Evolutionary conservation across 2,888 invertebrate genomes (phyloP).

Genomic region (Drosophila yooni): DNA sequence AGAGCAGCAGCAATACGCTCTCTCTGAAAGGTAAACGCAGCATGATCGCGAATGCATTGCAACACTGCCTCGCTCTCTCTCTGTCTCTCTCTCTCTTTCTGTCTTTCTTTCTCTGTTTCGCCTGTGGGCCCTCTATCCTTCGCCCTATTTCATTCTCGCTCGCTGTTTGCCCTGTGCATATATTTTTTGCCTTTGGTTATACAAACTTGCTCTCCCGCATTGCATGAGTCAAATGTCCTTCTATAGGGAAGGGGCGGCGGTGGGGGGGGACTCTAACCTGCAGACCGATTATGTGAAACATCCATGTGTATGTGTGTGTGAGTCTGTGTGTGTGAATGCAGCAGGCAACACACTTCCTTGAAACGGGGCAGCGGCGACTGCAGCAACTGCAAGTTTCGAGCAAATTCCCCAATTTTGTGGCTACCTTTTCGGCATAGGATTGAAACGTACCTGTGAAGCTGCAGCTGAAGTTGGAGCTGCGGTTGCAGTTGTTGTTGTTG

Average conservation of each 20-base stretch:
- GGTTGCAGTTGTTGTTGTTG: conserved; percentile 2
- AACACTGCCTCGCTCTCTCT: conserved; percentile 4
- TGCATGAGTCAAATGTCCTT: conserved; percentile 78
- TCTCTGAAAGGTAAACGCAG: conserved; percentile 15
- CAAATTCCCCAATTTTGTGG: conserved; percentile 15
- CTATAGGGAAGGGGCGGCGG: conserved; percentile 17
- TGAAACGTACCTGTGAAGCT: conserved; percentile 46
- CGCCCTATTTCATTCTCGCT: conserved; percentile 14
- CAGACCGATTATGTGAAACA: conserved; percentile 2
- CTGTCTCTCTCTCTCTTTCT: neutral
- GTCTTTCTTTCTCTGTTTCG: neutral
- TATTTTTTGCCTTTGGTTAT: neutral
- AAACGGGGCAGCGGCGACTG: conserved; percentile 1
- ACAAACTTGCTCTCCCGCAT: conserved; percentile 40
- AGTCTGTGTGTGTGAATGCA: conserved; percentile 11
- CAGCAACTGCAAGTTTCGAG: conserved; percentile 30
- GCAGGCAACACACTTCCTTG: conserved; percentile 46
- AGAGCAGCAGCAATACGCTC: conserved; percentile 6
- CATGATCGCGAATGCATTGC: conserved; percentile 43
- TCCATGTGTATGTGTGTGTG: neutral
- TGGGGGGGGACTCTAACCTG: neutral
- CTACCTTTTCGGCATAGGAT: conserved; percentile 6
- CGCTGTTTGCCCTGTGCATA: neutral
- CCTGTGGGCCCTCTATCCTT: conserved; percentile 3
- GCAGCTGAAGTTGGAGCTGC: conserved; percentile 18